phyloP scores from a whole-genome alignment of 2,113 vertebrate species.

The Lamprologus callipterus region DNA sequence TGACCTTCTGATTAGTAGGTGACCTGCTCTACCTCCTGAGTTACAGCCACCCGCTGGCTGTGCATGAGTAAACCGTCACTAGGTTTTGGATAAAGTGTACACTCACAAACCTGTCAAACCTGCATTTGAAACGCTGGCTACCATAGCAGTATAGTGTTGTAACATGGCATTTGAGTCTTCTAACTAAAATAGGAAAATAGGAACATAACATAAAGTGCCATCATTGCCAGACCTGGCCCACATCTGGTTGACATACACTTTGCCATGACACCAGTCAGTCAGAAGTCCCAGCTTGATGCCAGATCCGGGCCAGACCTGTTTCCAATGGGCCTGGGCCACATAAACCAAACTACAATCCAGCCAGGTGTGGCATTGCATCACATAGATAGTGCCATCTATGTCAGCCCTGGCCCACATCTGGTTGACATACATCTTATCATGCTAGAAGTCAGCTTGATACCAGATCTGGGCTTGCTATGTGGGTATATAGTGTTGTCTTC shows the following conservation, averaged over 20 bases:
- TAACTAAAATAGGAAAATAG: background rate
- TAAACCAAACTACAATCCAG: background rate
- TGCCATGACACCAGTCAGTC: background rate
- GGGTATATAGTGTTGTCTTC: background rate
- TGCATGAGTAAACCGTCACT: background rate
- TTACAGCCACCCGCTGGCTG: background rate
- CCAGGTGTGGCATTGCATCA: background rate
- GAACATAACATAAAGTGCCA: background rate
- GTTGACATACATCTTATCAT: background rate
- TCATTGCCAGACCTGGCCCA: fast-evolving
- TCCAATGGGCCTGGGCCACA: background rate
- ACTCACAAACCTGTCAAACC: background rate
- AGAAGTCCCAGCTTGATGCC: background rate
- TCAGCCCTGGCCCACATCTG: background rate
- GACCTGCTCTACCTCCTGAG: background rate
- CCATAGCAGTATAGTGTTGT: background rate
- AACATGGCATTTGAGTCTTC: background rate
- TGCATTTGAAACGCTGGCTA: background rate
- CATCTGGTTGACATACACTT: background rate
- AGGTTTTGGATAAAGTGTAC: background rate
- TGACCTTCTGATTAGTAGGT: background rate
- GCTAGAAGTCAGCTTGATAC: background rate
- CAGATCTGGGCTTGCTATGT: background rate
- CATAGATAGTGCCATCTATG: background rate
- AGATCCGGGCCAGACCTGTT: background rate